Percentiles rank a stretch among this genome's conserved stretches.
Conservation (phyloP, 1,140 invertebrate genomes). For the Aphidius ervi region DNA sequence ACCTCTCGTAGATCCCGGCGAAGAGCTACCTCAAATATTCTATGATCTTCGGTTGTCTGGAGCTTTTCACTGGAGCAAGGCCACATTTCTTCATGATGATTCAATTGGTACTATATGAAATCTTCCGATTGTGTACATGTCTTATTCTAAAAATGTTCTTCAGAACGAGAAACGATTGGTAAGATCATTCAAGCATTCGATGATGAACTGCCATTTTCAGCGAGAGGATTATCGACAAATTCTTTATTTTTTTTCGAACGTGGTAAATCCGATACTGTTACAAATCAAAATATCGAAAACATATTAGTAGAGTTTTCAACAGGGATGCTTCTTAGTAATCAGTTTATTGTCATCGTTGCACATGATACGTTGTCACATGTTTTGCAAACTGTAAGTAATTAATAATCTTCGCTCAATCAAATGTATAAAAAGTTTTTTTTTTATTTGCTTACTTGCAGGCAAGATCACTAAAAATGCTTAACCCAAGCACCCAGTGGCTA, state of each 20-base stretch:
- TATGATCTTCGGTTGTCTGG: conserved; percentile 63
- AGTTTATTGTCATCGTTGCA: conserved; percentile 45
- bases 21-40: conserved; percentile 71
- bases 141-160: not conserved
- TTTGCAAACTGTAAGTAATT: conserved; percentile 56
- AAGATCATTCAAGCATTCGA: conserved; percentile 58
- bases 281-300: conserved; percentile 51
- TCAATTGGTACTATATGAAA: conserved; percentile 56
- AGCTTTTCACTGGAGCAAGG: conserved; percentile 65
- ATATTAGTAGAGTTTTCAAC: conserved; percentile 51
- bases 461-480: conserved; percentile 61
- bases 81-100: conserved; percentile 67
- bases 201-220: conserved; percentile 43
- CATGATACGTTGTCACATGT: conserved; percentile 53
- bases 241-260: conserved; percentile 57
- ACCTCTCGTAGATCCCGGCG: conserved; percentile 59
- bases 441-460: conserved; percentile 47
- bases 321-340: conserved; percentile 38
- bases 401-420: not conserved
- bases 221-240: conserved; percentile 50
- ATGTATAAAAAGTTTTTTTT: conserved; percentile 8
- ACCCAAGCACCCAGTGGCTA: conserved; percentile 72
- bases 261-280: conserved; percentile 48
- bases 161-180: conserved; percentile 59
- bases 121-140: not conserved